Conservation (phyloP, 1,140 invertebrate species). For the Drepana arcuata region DNA sequence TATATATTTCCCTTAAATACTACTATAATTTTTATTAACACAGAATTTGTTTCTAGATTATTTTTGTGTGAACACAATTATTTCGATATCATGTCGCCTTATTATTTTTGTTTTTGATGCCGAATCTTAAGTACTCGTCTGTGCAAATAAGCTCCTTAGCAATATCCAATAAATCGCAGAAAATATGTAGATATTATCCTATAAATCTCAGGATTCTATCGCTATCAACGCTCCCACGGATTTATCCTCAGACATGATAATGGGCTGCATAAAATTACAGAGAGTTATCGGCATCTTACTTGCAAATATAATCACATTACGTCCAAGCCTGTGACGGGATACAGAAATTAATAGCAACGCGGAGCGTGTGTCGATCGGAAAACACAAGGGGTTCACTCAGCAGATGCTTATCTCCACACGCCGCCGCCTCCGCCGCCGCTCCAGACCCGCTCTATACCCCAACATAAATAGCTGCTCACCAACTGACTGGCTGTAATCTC, state of each 20-base stretch:
- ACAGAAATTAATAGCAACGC: slow-evolving; percentile 64
- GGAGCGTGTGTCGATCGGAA: slow-evolving; percentile 48
- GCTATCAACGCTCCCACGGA: slow-evolving; percentile 12
- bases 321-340: slow-evolving; percentile 57
- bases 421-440: slow-evolving; percentile 17
- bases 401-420: slow-evolving; percentile 66
- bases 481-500: slow-evolving; percentile 3
- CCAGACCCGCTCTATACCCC: slow-evolving; percentile 13
- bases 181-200: no score
- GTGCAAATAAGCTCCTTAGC: no score
- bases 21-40: no score
- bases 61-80: no score
- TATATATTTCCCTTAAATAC: no score
- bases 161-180: background rate
- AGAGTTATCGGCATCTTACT: slow-evolving; percentile 40
- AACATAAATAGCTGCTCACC: slow-evolving; percentile 16
- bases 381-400: slow-evolving; percentile 65
- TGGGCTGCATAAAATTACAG: slow-evolving; percentile 26
- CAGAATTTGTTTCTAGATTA: no score
- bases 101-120: no score
- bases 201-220: no score
- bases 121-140: no score
- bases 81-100: no score
- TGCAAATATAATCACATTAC: slow-evolving; percentile 67
- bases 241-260: slow-evolving; percentile 17